phyloP scores from a whole-genome alignment of 2,888 invertebrate genomes.

The Lithodes maja region DNA sequence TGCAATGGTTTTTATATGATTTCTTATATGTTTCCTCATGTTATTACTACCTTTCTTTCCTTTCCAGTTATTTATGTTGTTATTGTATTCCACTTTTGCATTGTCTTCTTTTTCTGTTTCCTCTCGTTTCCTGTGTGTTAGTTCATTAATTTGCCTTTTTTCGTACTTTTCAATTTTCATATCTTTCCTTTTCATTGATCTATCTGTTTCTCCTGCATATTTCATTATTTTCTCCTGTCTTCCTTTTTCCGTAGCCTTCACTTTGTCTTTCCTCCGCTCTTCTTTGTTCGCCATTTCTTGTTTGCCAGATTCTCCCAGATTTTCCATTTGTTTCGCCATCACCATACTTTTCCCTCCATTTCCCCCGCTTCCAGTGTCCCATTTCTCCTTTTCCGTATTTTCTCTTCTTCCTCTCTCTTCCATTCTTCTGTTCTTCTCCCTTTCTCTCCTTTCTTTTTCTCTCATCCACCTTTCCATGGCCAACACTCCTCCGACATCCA shows the following conservation, averaged over 20 bases:
- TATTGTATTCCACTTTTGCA: background rate
- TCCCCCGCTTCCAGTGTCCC: background rate
- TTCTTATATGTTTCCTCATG: too few species aligned
- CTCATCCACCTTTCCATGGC: background rate
- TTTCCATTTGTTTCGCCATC: background rate
- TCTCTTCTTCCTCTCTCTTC: too few species aligned
- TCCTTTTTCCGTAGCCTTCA: background rate
- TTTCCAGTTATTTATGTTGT: too few species aligned
- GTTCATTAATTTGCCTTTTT: background rate
- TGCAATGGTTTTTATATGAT: too few species aligned
- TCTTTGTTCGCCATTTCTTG: background rate
- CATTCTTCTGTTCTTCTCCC: too few species aligned
- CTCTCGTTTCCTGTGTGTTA: background rate
- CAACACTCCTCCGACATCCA: slow-evolving; percentile 24
- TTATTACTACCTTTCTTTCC: too few species aligned
- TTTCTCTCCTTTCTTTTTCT: background rate
- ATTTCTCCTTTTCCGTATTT: background rate
- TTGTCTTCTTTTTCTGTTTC: background rate
- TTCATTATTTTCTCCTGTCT: background rate
- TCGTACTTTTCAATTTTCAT: background rate
- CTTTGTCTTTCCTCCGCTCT: background rate
- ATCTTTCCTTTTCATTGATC: background rate
- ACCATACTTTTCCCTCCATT: background rate
- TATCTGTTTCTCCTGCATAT: background rate
- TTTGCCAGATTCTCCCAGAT: too few species aligned